phyloP scores from a whole-genome alignment of 2,888 invertebrate species.

The Ophion ellenae region DNA sequence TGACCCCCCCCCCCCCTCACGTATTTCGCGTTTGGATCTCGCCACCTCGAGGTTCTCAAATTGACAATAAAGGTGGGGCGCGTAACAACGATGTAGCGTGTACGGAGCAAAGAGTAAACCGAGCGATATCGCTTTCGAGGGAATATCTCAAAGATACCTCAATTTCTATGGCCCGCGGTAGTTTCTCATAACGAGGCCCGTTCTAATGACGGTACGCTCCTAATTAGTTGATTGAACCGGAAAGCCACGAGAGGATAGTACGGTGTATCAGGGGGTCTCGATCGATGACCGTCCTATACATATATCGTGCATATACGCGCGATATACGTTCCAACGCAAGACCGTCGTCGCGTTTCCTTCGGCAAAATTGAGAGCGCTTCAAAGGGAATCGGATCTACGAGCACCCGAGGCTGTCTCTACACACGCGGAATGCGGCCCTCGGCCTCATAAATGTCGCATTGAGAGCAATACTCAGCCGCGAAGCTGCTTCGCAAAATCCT shows the following conservation, averaged over 20 bases:
- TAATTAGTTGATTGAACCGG: slow-evolving; percentile 73
- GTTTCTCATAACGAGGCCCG: slow-evolving; percentile 59
- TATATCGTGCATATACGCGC: background rate
- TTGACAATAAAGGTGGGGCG: too few relatives aligned
- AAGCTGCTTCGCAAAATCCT: too few relatives aligned
- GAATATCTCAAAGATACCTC: slow-evolving; percentile 36
- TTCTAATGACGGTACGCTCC: slow-evolving; percentile 68
- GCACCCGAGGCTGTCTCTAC: background rate
- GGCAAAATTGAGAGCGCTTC: slow-evolving; percentile 10
- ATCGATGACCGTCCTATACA: slow-evolving; percentile 13
- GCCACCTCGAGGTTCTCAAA: too few relatives aligned
- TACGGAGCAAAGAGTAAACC: too few relatives aligned
- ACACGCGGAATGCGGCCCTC: background rate
- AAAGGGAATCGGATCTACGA: slow-evolving; percentile 29
- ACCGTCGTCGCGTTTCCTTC: slow-evolving; percentile 3
- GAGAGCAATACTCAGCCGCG: too few relatives aligned
- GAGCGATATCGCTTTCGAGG: background rate
- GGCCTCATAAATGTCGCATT: background rate
- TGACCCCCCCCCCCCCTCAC: too few relatives aligned
- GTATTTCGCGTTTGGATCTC: too few relatives aligned
- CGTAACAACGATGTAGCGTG: too few relatives aligned
- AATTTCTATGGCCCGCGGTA: background rate
- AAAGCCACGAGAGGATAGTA: slow-evolving; percentile 3
- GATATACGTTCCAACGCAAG: slow-evolving; percentile 14
- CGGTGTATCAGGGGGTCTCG: background rate